phyloP scores from a whole-genome alignment of 2,113 vertebrate genomes.

The Pollimyrus isidori region DNA sequence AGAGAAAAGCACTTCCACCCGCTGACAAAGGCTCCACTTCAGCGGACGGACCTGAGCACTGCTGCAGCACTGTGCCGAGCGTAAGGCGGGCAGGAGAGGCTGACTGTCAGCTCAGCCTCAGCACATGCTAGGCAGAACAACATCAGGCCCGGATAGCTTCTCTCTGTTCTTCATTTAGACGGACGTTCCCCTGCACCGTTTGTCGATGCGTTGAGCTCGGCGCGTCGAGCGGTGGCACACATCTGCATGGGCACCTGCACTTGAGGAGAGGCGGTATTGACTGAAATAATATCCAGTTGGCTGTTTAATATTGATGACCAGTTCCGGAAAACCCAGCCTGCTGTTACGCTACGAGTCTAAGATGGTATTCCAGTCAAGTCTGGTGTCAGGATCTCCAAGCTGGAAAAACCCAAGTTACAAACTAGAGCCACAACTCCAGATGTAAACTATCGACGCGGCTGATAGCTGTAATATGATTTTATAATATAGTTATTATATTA shows the following conservation, averaged over 20 bases:
- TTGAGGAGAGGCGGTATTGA: background rate
- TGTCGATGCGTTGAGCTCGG: background rate
- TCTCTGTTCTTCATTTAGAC: background rate
- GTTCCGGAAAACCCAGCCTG: background rate
- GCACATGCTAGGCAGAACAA: background rate
- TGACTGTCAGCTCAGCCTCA: background rate
- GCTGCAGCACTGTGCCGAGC: background rate
- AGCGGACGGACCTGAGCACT: background rate
- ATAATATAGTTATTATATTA: background rate
- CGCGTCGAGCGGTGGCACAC: background rate
- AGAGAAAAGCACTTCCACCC: background rate
- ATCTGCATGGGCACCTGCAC: background rate
- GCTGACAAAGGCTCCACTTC: background rate
- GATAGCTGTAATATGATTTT: background rate
- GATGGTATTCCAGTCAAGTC: background rate
- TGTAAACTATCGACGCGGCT: background rate
- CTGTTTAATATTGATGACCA: background rate
- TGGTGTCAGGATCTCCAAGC: background rate
- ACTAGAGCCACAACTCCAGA: background rate
- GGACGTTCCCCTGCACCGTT: background rate
- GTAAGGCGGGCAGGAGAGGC: background rate
- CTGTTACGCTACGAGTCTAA: background rate
- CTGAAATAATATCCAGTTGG: background rate
- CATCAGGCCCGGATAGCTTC: background rate
- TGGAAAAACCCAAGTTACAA: background rate